These are phyloP conservation scores for Macropus fuliginosus DNA, from an alignment of 2,797 vertebrate species.

Conservation along the genomic window DNA sequence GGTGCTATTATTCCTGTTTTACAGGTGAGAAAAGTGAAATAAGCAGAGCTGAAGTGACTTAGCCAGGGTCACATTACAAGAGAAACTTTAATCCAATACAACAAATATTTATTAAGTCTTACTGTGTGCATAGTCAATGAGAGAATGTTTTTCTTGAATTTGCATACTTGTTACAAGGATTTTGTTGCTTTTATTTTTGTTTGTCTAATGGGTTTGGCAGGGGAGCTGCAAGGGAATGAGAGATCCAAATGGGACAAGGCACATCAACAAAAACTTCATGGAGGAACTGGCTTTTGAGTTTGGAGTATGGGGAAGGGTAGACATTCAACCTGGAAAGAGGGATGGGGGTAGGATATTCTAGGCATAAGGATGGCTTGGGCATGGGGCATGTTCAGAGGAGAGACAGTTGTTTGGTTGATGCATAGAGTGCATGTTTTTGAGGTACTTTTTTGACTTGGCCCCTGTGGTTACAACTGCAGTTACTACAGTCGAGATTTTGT, in stretches of 20 bases:
- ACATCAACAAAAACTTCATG: background rate
- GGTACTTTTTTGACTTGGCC: background rate
- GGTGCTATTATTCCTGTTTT: background rate
- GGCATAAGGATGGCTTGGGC: background rate
- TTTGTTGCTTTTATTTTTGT: background rate
- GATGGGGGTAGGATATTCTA: background rate
- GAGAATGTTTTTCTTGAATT: background rate
- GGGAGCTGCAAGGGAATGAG: background rate
- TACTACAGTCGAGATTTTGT: background rate
- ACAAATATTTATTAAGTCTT: background rate
- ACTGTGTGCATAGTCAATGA: background rate
- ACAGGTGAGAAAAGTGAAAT: too few relatives aligned
- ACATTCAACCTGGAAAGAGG: background rate
- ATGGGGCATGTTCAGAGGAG: background rate
- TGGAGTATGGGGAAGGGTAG: background rate
- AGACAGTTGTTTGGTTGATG: background rate
- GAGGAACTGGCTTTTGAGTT: background rate
- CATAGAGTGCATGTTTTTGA: background rate
- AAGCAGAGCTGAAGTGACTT: too few relatives aligned
- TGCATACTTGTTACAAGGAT: background rate
- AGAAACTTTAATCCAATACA: background rate
- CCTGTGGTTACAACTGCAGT: background rate
- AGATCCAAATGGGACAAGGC: background rate
- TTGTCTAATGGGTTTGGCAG: background rate
- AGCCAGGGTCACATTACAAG: background rate